Percentiles rank a stretch among this genome's conserved stretches.
phyloP scores from a whole-genome alignment of 2,797 vertebrate species.

The Sebastes matsubarae region DNA sequence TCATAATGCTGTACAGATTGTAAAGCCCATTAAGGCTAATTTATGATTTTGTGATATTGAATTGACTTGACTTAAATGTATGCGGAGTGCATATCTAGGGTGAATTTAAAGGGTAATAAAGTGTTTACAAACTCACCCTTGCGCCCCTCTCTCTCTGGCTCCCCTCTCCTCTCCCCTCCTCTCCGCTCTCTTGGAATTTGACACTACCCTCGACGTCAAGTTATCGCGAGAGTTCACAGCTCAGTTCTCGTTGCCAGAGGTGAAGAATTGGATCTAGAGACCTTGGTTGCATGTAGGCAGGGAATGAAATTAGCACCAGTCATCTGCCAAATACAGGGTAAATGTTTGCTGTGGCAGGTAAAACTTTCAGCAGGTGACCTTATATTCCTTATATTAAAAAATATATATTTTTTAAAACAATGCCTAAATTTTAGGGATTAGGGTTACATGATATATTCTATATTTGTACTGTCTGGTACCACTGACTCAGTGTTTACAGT shows the following conservation, averaged over 20 bases:
- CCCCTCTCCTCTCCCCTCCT: slow-evolving; percentile 73
- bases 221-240: slow-evolving; percentile 77
- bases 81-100: background rate
- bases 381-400: too few relatives aligned
- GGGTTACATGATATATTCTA: too few relatives aligned
- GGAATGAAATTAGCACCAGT: too few relatives aligned
- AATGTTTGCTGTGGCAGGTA: too few relatives aligned
- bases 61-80: background rate
- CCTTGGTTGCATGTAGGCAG: too few relatives aligned
- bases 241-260: too few relatives aligned
- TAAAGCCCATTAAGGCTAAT: background rate
- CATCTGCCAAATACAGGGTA: too few relatives aligned
- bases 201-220: slow-evolving; percentile 82
- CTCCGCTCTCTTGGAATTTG: slow-evolving; percentile 87
- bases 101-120: slow-evolving; percentile 73
- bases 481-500: too few relatives aligned
- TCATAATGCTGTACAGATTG: background rate
- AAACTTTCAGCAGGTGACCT: too few relatives aligned
- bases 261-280: background rate
- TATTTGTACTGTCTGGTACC: too few relatives aligned
- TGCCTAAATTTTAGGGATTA: too few relatives aligned
- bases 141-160: slow-evolving; percentile 81
- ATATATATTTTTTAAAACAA: too few relatives aligned
- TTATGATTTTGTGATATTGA: background rate
- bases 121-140: slow-evolving; percentile 89